Evolutionary conservation across 2,888 invertebrate genomes (phyloP).

Genomic region (Sesamia inferens): DNA sequence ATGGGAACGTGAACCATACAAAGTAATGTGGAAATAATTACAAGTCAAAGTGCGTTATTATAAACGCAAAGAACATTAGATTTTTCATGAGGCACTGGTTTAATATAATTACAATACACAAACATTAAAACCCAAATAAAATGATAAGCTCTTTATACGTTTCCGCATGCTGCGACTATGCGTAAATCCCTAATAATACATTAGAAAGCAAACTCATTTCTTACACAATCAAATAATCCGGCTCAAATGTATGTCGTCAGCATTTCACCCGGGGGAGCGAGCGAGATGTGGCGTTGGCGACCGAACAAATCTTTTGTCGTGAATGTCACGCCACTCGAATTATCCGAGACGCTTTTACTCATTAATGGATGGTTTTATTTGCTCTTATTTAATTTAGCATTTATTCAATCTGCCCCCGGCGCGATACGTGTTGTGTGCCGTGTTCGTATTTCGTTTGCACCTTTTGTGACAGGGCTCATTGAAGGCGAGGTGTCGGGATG

Average conservation of each 20-base stretch:
- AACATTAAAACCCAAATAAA: constrained; percentile 51
- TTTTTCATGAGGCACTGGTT: constrained; percentile 24
- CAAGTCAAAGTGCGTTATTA: not conserved
- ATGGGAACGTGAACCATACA: constrained; percentile 31
- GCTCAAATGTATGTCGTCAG: constrained; percentile 69
- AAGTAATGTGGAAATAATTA: constrained; percentile 24
- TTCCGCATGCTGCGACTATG: constrained; percentile 47
- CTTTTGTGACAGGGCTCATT: constrained; percentile 89
- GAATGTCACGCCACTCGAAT: constrained; percentile 83
- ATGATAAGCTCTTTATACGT: constrained; percentile 51
- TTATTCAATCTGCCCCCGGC: constrained; percentile 89
- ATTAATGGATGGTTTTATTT: constrained; percentile 88
- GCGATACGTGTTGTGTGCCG: constrained; percentile 82
- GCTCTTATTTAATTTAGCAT: constrained; percentile 90
- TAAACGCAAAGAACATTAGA: constrained; percentile 5
- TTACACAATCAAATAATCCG: constrained; percentile 78
- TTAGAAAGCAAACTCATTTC: constrained; percentile 68
- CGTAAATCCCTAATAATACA: constrained; percentile 63
- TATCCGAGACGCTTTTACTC: constrained; percentile 84
- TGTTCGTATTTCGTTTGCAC: constrained; percentile 86
- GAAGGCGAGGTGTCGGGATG: constrained; percentile 89
- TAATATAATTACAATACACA: constrained; percentile 47
- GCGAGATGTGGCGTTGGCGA: constrained; percentile 63
- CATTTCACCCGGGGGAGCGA: constrained; percentile 70
- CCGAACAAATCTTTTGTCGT: constrained; percentile 77